Evolutionary conservation across 2,113 vertebrate genomes (phyloP).

Genomic region (Neolamprologus variostigma): DNA sequence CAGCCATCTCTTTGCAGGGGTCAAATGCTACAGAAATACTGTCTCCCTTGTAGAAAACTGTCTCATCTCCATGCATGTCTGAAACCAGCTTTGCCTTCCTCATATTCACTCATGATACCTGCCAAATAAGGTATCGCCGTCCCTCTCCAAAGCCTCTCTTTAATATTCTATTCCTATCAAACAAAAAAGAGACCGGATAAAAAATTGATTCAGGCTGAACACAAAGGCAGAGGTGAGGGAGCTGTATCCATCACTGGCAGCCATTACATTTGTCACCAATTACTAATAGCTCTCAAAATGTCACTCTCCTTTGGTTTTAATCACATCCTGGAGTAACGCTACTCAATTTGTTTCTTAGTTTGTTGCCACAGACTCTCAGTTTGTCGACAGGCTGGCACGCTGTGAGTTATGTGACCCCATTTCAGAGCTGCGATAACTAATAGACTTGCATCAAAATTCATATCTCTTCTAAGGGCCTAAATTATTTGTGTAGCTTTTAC

Average conservation of each 20-base stretch:
- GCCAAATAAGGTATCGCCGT: conserved; percentile 9
- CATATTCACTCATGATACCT: conserved; percentile 8
- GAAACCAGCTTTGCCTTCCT: conserved; percentile 10
- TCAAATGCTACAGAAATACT: conserved; percentile 13
- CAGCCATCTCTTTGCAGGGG: conserved; percentile 20
- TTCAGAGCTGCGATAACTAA: conserved; percentile 42
- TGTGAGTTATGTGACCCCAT: conserved; percentile 47
- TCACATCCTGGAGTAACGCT: conserved; percentile 36
- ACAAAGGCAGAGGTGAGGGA: neutral
- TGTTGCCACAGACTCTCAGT: conserved; percentile 31
- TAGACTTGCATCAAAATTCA: conserved; percentile 42
- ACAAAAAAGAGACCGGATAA: neutral
- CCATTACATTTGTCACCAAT: conserved; percentile 46
- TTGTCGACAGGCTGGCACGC: conserved; percentile 25
- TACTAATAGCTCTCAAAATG: conserved; percentile 51
- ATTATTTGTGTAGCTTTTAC: conserved; percentile 53
- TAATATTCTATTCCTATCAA: neutral
- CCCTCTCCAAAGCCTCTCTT: neutral
- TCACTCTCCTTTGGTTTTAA: conserved; percentile 44
- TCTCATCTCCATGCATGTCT: neutral
- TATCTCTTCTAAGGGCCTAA: conserved; percentile 41
- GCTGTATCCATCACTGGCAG: conserved; percentile 4
- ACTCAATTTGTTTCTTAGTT: conserved; percentile 48
- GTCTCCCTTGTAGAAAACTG: neutral
- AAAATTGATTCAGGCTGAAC: neutral